Percentiles rank a stretch among this genome's conserved stretches.
Evolutionary conservation across 2,888 invertebrate species (phyloP).

Genomic region (Drosophila peninsularis): DNA sequence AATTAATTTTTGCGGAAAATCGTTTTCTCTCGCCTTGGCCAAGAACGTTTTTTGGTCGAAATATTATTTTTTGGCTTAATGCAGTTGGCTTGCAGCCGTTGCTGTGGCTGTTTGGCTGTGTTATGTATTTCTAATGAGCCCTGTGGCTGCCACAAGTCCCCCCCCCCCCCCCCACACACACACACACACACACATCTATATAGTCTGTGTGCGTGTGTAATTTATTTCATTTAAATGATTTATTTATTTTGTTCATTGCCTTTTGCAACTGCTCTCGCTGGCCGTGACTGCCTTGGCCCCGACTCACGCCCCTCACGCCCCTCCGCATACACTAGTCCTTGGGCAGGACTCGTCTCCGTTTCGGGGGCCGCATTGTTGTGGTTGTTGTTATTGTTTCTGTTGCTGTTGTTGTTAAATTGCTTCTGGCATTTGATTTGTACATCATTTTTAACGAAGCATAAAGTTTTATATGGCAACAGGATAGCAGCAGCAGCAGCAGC

Average conservation of each 20-base stretch:
- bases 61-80: slow-evolving; percentile 7
- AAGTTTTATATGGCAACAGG: slow-evolving; percentile 56
- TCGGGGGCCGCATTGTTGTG: slow-evolving; percentile 49
- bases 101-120: slow-evolving; percentile 5
- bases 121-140: slow-evolving; percentile 74
- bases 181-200: neutral
- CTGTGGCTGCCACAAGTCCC: slow-evolving; percentile 39
- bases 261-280: slow-evolving; percentile 48
- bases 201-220: slow-evolving; percentile 39
- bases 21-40: slow-evolving; percentile 16
- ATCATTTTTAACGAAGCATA: slow-evolving; percentile 79
- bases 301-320: neutral
- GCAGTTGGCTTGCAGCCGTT: slow-evolving; percentile 8
- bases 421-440: slow-evolving; percentile 78
- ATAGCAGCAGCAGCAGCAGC: slow-evolving; percentile 23
- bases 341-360: slow-evolving; percentile 34
- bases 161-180: neutral
- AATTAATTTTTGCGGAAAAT: slow-evolving; percentile 39
- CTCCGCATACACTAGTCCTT: slow-evolving; percentile 7
- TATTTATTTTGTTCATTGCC: slow-evolving; percentile 77
- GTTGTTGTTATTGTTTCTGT: slow-evolving; percentile 25
- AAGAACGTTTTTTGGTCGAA: slow-evolving; percentile 24
- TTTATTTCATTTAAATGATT: slow-evolving; percentile 78
- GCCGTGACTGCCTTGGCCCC: slow-evolving; percentile 16
- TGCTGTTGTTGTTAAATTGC: slow-evolving; percentile 68